Evolutionary conservation across 2,888 invertebrate genomes (phyloP).

Genomic region (Dryobota labecula): DNA sequence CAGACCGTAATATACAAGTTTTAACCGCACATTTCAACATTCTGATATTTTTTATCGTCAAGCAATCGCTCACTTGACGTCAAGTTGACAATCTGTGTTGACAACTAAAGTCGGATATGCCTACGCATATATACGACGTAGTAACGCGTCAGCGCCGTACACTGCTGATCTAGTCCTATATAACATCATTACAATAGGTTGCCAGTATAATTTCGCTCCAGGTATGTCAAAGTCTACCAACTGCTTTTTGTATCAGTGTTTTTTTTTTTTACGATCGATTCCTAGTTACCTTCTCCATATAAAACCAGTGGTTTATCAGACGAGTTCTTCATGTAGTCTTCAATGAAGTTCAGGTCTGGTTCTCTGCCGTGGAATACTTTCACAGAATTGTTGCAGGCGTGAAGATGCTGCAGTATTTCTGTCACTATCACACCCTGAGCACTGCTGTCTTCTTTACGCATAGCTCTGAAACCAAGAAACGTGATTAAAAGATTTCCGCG

Average conservation of each 20-base stretch:
- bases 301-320: constrained; percentile 97
- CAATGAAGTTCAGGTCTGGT: constrained; percentile 95
- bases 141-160: too few relatives aligned
- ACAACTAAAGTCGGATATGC: too few relatives aligned
- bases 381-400: constrained; percentile 98
- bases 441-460: constrained; percentile 98
- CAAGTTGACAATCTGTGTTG: too few relatives aligned
- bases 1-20: too few relatives aligned
- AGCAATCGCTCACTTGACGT: too few relatives aligned
- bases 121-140: too few relatives aligned
- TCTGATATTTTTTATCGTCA: too few relatives aligned
- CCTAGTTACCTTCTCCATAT: constrained; percentile 94
- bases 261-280: not conserved
- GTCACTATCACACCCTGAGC: constrained; percentile 98
- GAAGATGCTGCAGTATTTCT: constrained; percentile 98
- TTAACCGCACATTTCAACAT: too few relatives aligned
- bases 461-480: constrained; percentile 90
- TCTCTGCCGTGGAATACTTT: constrained; percentile 98
- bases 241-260: not conserved
- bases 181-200: too few relatives aligned
- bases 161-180: too few relatives aligned
- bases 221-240: not conserved
- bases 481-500: too few relatives aligned
- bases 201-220: not conserved
- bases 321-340: constrained; percentile 95